These are phyloP conservation scores for Garra rufa DNA, from an alignment of 2,113 vertebrate species.

Conservation along the genomic window DNA sequence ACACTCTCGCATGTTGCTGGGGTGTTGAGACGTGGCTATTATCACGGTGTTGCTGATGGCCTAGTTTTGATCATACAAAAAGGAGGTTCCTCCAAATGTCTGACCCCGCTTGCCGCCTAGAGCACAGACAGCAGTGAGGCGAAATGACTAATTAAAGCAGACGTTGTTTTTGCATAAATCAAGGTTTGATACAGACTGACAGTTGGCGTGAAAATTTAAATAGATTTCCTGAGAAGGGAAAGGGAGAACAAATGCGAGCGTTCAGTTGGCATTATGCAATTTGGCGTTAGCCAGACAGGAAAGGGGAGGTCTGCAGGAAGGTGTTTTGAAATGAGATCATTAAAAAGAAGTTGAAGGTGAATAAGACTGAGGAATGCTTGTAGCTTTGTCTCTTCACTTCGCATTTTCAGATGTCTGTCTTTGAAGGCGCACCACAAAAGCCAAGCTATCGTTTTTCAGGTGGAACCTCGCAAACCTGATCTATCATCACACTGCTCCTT, in stretches of 20 bases:
- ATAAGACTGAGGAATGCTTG: neutral
- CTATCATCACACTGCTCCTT: neutral
- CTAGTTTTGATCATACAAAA: constrained; percentile 58
- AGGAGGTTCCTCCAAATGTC: constrained; percentile 46
- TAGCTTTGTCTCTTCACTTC: neutral
- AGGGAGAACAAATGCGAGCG: constrained; percentile 30
- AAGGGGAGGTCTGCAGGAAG: constrained; percentile 17
- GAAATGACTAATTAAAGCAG: constrained; percentile 60
- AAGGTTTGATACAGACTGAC: constrained; percentile 54
- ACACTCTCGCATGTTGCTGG: constrained; percentile 38
- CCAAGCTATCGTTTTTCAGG: constrained; percentile 34
- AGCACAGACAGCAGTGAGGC: constrained; percentile 50
- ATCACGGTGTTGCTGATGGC: constrained; percentile 51
- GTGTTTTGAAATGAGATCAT: constrained; percentile 31
- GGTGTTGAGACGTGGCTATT: constrained; percentile 53
- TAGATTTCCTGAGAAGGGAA: constrained; percentile 20
- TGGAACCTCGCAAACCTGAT: neutral
- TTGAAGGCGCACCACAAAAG: neutral
- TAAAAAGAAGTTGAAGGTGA: neutral
- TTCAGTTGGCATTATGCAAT: constrained; percentile 38
- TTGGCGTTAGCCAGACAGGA: constrained; percentile 15
- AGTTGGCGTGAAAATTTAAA: constrained; percentile 56
- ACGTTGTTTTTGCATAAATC: constrained; percentile 50
- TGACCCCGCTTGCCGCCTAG: constrained; percentile 35
- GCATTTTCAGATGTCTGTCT: constrained; percentile 11